Percentiles rank a stretch among this genome's conserved stretches.
These are phyloP conservation scores for Orthosia incerta DNA, from an alignment of 2,888 invertebrate genomes.

Conservation along the genomic window DNA sequence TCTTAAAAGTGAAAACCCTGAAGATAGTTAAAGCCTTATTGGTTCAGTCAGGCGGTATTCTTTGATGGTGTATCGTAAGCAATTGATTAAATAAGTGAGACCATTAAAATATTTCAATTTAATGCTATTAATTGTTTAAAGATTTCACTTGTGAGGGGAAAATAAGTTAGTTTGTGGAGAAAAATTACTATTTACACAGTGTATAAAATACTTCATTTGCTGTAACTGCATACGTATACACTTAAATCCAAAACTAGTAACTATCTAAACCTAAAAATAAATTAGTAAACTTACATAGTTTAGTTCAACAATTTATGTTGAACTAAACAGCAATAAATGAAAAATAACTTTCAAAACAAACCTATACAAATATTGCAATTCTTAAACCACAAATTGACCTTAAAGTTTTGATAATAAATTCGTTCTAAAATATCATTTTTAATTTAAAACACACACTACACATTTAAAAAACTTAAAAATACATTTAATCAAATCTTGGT, in stretches of 20 bases:
- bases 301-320: not conserved
- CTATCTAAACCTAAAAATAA: too few relatives aligned
- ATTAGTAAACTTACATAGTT: too few relatives aligned
- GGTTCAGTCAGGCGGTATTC: slow-evolving; percentile 29
- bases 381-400: not conserved
- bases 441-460: not conserved
- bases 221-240: too few relatives aligned
- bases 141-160: slow-evolving; percentile 18
- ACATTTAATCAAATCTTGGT: slow-evolving; percentile 40
- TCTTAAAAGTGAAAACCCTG: slow-evolving; percentile 28
- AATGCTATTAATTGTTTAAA: slow-evolving; percentile 22
- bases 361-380: not conserved
- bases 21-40: slow-evolving; percentile 16
- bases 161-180: not conserved
- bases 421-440: not conserved
- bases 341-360: not conserved
- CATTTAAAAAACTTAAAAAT: slow-evolving; percentile 3
- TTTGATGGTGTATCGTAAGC: slow-evolving; percentile 28
- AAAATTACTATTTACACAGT: not conserved
- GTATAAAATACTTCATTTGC: too few relatives aligned
- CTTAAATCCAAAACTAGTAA: too few relatives aligned
- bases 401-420: not conserved
- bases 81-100: slow-evolving; percentile 26
- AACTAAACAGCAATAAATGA: not conserved
- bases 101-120: slow-evolving; percentile 25